Base-by-base conservation (phyloP, 1,140 invertebrate species). In the Globodera rostochiensis region DNA sequence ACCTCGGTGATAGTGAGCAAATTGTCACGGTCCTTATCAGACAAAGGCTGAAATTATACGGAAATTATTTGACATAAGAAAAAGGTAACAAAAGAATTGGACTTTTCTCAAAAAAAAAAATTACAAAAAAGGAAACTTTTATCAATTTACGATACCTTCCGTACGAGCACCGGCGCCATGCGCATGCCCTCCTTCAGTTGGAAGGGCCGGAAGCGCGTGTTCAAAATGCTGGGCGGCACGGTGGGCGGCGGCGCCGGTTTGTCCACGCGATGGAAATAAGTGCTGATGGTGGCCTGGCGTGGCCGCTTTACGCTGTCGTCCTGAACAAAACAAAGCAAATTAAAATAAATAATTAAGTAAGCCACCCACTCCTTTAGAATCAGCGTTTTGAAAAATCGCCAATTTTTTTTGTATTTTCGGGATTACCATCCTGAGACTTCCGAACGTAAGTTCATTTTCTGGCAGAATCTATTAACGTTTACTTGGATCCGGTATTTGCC, bases 191-290 rank as follows among this genome's bases (percentile, higher is more conserved):
- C 64, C 47, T 78, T 78, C 4, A 78, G 13, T 47, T 78, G 77
- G 21, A 78, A 78, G 25, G 77, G 70, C 9, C 19, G 53, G 9
- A 78, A 78, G 11, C 64, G 64, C 21, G 77, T 66, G 8, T 78
- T 70, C 49, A 64, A 49, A 53, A 78, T 78, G 25, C 57, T 69
- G 45, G 53, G 53, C 36, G 77, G 77, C 21, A 78, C 21, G 4
- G 77, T 78, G 49, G 77, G 77, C 13, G 77, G 77, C 47, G 77
- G 77, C 46, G 77, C 57, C 25, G 77, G 64, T 69, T 78, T 78
- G 50, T 70, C 77, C 46, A 78, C 46, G 11, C 64, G 77, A 19
- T 64, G 66, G 9, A 78, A 78, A 53, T 45, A 78, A 0, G 1
- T 78, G 6, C 47, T 78, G 46, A 78, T 69, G 45, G 21, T 49